phyloP scores from a whole-genome alignment of 2,888 invertebrate genomes.

The Mamestra brassicae region DNA sequence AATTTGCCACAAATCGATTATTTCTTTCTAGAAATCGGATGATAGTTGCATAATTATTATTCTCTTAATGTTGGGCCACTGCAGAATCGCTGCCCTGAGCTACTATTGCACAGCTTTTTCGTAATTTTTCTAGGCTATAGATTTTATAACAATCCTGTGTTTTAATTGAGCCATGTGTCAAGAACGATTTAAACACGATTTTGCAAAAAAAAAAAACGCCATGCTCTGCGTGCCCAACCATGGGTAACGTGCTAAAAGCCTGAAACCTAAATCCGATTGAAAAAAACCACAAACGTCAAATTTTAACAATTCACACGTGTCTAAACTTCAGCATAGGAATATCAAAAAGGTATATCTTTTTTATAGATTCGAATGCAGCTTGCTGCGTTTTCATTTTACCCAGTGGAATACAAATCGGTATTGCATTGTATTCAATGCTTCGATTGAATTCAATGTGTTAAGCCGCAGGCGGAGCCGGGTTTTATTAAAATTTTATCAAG shows the following conservation, averaged over 20 bases:
- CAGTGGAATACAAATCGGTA: conserved; percentile 63
- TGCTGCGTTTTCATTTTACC: conserved; percentile 61
- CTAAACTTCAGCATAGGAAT: conserved; percentile 20
- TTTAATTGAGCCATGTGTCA: neutral
- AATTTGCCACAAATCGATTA: too few species aligned
- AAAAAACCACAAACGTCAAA: conserved; percentile 16
- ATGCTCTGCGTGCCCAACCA: neutral
- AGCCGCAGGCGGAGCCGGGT: conserved; percentile 31
- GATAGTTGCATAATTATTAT: too few species aligned
- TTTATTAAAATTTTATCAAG: conserved; percentile 56
- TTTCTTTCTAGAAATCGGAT: too few species aligned
- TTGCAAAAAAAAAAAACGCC: neutral
- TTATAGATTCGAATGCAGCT: conserved; percentile 54
- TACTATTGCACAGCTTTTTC: too few species aligned
- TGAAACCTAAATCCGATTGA: neutral
- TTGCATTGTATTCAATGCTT: conserved; percentile 60
- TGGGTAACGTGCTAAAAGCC: conserved; percentile 11
- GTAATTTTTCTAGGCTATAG: too few species aligned
- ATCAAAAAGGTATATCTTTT: conserved; percentile 41
- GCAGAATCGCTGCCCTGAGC: too few species aligned
- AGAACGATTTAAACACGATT: neutral
- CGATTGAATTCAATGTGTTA: conserved; percentile 56
- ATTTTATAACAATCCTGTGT: too few species aligned
- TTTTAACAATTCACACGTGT: conserved; percentile 17
- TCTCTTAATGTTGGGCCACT: too few species aligned